These are phyloP conservation scores for Eurosta solidaginis DNA, from an alignment of 1,140 invertebrate species.

Conservation along the genomic window DNA sequence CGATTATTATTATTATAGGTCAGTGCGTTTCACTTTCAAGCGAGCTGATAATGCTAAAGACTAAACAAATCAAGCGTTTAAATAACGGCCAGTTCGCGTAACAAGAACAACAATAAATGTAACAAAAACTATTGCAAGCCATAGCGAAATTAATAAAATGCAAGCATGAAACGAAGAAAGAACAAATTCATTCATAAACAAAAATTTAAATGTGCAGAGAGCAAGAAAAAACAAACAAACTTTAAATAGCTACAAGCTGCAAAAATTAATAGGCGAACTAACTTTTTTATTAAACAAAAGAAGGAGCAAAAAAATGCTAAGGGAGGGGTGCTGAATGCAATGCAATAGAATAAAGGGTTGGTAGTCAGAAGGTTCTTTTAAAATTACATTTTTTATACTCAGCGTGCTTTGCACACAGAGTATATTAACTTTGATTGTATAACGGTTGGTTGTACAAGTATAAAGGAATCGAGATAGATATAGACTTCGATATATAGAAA, in stretches of 20 bases:
- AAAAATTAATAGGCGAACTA: not conserved
- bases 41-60: constrained; percentile 3
- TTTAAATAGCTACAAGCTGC: too few species aligned
- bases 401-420: too few species aligned
- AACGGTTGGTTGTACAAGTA: too few species aligned
- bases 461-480: too few species aligned
- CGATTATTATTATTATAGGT: constrained; percentile 31
- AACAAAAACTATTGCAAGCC: not conserved
- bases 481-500: too few species aligned
- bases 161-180: not conserved
- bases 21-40: constrained; percentile 28
- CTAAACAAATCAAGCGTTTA: constrained; percentile 17
- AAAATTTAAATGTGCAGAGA: constrained; percentile 13
- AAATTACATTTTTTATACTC: too few species aligned
- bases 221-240: not conserved
- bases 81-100: not conserved
- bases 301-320: not conserved
- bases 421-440: too few species aligned
- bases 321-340: not conserved
- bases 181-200: constrained; percentile 30
- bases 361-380: too few species aligned
- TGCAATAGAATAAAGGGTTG: too few species aligned
- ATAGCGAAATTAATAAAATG: not conserved
- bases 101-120: not conserved
- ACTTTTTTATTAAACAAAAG: not conserved